Evolutionary conservation across 2,113 vertebrate species (phyloP).

Genomic region (Dinomys branickii): DNA sequence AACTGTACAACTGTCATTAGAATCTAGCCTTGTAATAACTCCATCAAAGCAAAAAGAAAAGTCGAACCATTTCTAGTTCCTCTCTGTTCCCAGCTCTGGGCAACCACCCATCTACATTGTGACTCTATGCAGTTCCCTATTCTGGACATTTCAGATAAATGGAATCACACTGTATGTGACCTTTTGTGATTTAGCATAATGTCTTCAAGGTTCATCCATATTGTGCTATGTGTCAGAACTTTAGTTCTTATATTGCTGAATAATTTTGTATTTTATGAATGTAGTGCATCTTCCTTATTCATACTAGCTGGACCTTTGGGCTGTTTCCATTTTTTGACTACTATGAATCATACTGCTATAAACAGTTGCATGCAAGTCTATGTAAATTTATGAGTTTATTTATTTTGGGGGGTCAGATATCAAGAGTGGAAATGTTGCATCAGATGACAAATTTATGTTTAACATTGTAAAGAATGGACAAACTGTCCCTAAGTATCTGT

Average conservation of each 20-base stretch:
- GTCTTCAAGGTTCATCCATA: neutral
- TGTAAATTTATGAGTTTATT: neutral
- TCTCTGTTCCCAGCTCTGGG: too few species aligned
- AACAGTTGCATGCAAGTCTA: too few species aligned
- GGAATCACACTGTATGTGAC: neutral
- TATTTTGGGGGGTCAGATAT: neutral
- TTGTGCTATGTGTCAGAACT: neutral
- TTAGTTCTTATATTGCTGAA: neutral
- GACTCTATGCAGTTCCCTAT: accelerated
- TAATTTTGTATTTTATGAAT: accelerated
- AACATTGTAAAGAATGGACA: neutral
- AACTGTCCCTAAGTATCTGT: neutral
- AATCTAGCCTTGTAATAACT: neutral
- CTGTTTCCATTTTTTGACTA: neutral
- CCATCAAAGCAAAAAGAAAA: neutral
- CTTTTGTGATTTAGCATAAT: neutral
- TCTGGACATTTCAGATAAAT: neutral
- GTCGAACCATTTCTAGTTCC: accelerated
- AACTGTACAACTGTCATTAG: neutral
- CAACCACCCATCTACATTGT: too few species aligned
- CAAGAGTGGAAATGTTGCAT: neutral
- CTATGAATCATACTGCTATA: neutral
- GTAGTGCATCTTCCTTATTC: neutral
- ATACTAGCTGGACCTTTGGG: neutral
- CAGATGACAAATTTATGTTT: neutral